phyloP scores from a whole-genome alignment of 2,888 invertebrate species.

The Cryptus viduatorius region DNA sequence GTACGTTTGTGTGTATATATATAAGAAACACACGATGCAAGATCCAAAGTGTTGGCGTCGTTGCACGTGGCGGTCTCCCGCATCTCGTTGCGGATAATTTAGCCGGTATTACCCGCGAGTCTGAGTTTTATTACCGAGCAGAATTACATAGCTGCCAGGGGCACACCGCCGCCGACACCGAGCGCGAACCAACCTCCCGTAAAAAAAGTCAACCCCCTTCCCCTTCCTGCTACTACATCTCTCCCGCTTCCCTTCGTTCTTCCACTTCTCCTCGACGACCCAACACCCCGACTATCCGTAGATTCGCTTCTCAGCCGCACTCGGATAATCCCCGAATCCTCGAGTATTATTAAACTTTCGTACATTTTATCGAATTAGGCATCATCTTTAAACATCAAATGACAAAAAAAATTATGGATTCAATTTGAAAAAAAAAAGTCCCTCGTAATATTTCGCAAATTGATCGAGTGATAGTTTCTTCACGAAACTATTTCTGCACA shows the following conservation, averaged over 20 bases:
- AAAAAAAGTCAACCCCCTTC: slow-evolving; percentile 54
- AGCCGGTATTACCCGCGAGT: slow-evolving; percentile 77
- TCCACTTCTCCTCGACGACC: slow-evolving; percentile 28
- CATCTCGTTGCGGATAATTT: slow-evolving; percentile 79
- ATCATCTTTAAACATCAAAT: no score
- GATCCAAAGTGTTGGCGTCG: slow-evolving; percentile 53
- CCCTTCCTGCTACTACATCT: slow-evolving; percentile 29
- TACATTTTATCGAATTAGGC: neutral
- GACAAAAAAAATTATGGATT: no score
- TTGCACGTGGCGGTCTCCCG: slow-evolving; percentile 71
- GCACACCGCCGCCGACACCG: slow-evolving; percentile 52
- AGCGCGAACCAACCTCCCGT: slow-evolving; percentile 55
- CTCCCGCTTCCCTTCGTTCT: slow-evolving; percentile 14
- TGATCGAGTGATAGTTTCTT: no score
- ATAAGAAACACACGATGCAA: slow-evolving; percentile 18
- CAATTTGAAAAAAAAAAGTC: no score
- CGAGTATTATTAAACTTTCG: slow-evolving; percentile 2
- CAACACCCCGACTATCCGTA: slow-evolving; percentile 26
- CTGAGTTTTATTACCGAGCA: slow-evolving; percentile 79
- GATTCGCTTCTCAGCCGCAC: slow-evolving; percentile 20
- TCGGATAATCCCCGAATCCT: slow-evolving; percentile 17
- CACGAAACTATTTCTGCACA: no score
- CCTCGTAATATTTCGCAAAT: no score
- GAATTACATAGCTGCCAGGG: slow-evolving; percentile 76
- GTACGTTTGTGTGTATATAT: slow-evolving; percentile 20